Conservation (phyloP, 2,888 invertebrate species). For the Tiphia femorata region DNA sequence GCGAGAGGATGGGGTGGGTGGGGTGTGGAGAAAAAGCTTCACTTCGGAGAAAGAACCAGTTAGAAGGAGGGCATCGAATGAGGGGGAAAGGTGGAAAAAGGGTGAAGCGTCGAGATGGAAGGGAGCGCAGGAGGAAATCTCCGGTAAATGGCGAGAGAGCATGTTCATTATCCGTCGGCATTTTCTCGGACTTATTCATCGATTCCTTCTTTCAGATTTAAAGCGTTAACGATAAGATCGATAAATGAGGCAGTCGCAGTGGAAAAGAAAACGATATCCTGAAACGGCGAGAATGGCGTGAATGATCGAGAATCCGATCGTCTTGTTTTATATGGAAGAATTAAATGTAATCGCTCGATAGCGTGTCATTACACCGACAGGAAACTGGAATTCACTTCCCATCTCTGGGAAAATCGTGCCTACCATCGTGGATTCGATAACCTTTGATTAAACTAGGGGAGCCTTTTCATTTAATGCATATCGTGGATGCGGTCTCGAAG, state of each 20-base stretch:
- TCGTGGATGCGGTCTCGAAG: too few species aligned
- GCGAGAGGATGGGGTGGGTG: not conserved
- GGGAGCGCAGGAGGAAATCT: slow-evolving; percentile 3
- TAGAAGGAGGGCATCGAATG: not conserved
- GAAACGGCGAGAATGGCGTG: not conserved
- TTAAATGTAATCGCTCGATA: slow-evolving; percentile 18
- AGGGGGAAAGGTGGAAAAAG: not conserved
- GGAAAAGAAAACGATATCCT: not conserved
- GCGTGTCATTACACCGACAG: too few species aligned
- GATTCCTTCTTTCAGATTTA: slow-evolving; percentile 21
- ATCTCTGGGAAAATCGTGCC: too few species aligned
- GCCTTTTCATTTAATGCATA: too few species aligned
- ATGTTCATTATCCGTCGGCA: slow-evolving; percentile 27
- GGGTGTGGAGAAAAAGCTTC: not conserved
- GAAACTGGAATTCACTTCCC: too few species aligned
- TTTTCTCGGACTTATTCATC: slow-evolving; percentile 21
- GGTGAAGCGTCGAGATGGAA: not conserved
- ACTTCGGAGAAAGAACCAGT: not conserved
- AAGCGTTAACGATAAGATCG: slow-evolving; percentile 19
- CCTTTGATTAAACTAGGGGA: too few species aligned
- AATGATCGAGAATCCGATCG: slow-evolving; percentile 3
- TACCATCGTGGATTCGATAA: too few species aligned
- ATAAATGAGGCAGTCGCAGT: slow-evolving; percentile 13
- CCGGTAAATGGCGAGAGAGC: slow-evolving; percentile 21
- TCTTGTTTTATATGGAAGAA: slow-evolving; percentile 14